Evolutionary conservation across 92 coral and sea anemone genomes (phyloP).

Genomic region (Porites evermanni): DNA sequence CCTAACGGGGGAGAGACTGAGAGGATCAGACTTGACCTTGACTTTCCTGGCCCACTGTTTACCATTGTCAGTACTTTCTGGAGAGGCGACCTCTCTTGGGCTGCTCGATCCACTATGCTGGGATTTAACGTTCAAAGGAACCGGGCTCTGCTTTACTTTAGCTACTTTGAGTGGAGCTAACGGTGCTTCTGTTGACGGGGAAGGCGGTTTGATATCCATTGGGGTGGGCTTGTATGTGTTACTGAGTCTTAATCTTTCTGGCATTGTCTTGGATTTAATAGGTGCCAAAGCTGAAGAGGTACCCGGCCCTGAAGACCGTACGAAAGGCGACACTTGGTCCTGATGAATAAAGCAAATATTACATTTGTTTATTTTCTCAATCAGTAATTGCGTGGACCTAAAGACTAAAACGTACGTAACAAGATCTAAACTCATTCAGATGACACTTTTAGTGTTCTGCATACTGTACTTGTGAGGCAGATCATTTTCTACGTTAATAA

Average conservation of each 20-base stretch:
- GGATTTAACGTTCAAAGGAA: not conserved
- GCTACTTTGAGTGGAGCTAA: slow-evolving; percentile 75
- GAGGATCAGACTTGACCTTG: slow-evolving; percentile 27
- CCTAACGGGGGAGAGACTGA: slow-evolving; percentile 25
- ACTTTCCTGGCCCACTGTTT: slow-evolving; percentile 41
- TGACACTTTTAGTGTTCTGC: no score
- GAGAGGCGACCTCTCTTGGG: slow-evolving; percentile 29
- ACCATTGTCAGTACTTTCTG: slow-evolving; percentile 33
- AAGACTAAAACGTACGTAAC: not conserved
- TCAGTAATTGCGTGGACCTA: not conserved
- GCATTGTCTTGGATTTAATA: slow-evolving; percentile 78
- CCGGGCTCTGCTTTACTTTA: slow-evolving; percentile 58
- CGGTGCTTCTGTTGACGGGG: slow-evolving; percentile 55
- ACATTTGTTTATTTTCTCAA: not conserved
- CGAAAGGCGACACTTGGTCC: slow-evolving; percentile 58
- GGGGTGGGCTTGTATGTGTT: slow-evolving; percentile 62
- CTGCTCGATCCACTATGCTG: slow-evolving; percentile 18
- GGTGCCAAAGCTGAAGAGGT: slow-evolving; percentile 75
- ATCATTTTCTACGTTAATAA: no score
- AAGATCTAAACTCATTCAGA: no score
- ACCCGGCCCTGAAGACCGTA: slow-evolving; percentile 45
- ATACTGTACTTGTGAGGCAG: no score
- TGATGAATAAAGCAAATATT: slow-evolving; percentile 1
- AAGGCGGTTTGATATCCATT: slow-evolving; percentile 70
- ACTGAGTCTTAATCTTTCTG: slow-evolving; percentile 80